Evolutionary conservation across 2,113 vertebrate genomes (phyloP).

Genomic region (Clarias batrachus): DNA sequence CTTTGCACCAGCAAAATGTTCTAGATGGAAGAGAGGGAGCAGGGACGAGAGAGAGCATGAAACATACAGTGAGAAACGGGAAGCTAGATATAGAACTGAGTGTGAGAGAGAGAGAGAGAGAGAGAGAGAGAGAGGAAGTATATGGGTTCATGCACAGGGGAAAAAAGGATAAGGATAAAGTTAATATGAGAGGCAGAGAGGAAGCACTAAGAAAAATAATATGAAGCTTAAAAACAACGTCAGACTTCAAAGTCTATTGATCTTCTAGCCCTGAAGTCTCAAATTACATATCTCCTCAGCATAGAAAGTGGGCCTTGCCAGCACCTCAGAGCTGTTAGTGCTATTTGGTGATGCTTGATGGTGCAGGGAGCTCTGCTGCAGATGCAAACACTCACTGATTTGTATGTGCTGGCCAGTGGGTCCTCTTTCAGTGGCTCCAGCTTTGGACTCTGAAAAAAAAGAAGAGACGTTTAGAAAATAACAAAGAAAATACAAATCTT

Average conservation of each 20-base stretch:
- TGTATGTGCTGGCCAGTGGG: constrained; percentile 70
- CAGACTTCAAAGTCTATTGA: constrained; percentile 7
- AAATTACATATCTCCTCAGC: constrained; percentile 19
- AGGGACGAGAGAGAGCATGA: background rate
- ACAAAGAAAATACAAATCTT: background rate
- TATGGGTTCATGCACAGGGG: background rate
- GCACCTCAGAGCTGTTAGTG: constrained; percentile 4
- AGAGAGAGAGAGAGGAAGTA: background rate
- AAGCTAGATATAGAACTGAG: constrained; percentile 76
- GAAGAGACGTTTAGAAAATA: constrained; percentile 40
- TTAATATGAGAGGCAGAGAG: background rate
- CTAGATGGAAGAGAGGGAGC: constrained; percentile 61
- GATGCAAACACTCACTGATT: constrained; percentile 76
- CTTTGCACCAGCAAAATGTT: constrained; percentile 92
- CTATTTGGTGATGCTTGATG: background rate
- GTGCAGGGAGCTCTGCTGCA: constrained; percentile 6
- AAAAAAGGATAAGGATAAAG: background rate
- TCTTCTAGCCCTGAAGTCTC: constrained; percentile 25
- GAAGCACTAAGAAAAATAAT: background rate
- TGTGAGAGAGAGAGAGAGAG: background rate
- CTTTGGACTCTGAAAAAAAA: constrained; percentile 75
- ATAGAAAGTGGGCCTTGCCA: background rate
- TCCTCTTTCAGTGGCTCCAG: constrained; percentile 87
- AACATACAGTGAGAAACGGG: constrained; percentile 66
- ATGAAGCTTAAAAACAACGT: constrained; percentile 14